Percentiles rank a stretch among this genome's conserved stretches.
phyloP scores from a whole-genome alignment of 2,888 invertebrate genomes.

The Diarsia mendica region DNA sequence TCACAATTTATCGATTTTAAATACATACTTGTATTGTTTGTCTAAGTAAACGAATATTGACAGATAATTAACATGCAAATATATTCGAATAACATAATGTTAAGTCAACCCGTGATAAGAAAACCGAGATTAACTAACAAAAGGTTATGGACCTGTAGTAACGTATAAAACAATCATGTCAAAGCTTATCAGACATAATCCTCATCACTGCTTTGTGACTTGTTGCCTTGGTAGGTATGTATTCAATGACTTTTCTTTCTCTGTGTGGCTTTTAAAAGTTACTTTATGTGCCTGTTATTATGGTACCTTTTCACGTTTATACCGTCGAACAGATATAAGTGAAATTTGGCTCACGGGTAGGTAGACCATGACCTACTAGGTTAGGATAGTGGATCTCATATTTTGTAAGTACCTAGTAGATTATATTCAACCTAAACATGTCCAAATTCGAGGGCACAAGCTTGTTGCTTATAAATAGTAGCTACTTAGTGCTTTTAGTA shows the following conservation, averaged over 20 bases:
- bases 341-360: background rate
- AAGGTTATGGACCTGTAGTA: background rate
- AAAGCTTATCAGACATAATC: background rate
- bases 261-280: background rate
- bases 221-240: background rate
- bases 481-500: constrained; percentile 4
- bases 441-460: background rate
- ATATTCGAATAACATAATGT: constrained; percentile 14
- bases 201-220: background rate
- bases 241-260: background rate
- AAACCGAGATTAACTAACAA: background rate
- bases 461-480: background rate
- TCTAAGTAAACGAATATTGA: constrained; percentile 20
- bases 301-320: background rate
- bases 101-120: background rate
- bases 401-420: background rate
- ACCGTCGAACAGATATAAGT: background rate
- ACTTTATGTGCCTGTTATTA: background rate
- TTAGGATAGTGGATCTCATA: background rate
- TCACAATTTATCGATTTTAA: constrained; percentile 25
- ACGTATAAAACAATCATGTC: background rate
- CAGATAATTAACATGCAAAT: constrained; percentile 28
- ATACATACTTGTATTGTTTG: constrained; percentile 1
- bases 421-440: background rate
- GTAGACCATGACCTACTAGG: background rate